These are phyloP conservation scores for Diachasmimorpha longicaudata DNA, from an alignment of 1,140 invertebrate genomes.

Conservation along the genomic window DNA sequence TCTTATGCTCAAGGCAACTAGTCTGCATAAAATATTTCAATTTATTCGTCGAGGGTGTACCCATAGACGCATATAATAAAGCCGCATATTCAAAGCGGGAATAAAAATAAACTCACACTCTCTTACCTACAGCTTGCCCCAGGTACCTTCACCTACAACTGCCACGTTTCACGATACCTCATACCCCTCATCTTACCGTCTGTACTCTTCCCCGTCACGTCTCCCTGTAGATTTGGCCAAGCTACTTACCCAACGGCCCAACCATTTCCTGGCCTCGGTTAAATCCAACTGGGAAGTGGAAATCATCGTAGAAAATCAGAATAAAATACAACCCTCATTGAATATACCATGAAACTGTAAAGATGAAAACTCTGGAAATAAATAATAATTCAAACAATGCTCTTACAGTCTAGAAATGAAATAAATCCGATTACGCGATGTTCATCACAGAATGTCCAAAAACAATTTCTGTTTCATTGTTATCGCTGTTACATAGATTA, in stretches of 20 bases:
- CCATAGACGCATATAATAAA: conserved; percentile 37
- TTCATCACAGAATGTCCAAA: not conserved
- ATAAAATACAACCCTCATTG: not conserved
- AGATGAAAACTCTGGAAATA: not conserved
- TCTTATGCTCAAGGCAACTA: conserved; percentile 10
- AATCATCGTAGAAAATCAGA: not conserved
- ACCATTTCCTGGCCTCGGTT: not conserved
- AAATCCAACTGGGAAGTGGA: conserved; percentile 1
- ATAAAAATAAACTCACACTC: conserved; percentile 36
- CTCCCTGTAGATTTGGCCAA: conserved; percentile 8
- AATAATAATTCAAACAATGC: not conserved
- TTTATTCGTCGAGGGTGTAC: conserved; percentile 33
- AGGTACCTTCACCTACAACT: not conserved
- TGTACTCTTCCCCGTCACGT: not conserved
- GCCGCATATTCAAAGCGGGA: conserved; percentile 34
- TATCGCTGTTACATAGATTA: not conserved
- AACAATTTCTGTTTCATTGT: not conserved
- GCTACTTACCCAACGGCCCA: not conserved
- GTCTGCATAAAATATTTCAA: conserved; percentile 40
- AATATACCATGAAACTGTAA: not conserved
- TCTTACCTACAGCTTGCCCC: not conserved
- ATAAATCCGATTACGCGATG: not conserved
- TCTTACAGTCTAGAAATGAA: not conserved
- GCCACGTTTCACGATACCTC: conserved; percentile 7
- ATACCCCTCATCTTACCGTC: not conserved